Percentiles rank a stretch among this genome's conserved stretches.
phyloP scores from a whole-genome alignment of 2,797 vertebrate species.

The Gambelia wislizenii region DNA sequence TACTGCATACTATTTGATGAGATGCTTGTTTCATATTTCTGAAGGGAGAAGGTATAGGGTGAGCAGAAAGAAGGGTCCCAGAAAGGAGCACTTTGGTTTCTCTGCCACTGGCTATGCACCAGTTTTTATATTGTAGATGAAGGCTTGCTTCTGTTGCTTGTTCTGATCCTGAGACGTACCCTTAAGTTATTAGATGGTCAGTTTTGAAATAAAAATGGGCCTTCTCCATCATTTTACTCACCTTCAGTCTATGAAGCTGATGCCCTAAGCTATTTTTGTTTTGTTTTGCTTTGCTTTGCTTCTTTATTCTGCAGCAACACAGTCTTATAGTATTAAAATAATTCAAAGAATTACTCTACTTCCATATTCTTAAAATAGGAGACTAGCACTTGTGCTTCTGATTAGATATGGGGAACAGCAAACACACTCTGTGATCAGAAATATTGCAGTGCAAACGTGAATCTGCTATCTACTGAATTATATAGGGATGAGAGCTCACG shows the following conservation, averaged over 20 bases:
- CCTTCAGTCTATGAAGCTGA: neutral
- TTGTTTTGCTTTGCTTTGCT: neutral
- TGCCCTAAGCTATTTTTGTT: neutral
- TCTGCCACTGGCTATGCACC: neutral
- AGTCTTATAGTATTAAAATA: neutral
- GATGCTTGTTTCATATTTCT: neutral
- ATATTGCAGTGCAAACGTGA: neutral
- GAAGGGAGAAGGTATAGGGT: neutral
- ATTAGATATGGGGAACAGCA: neutral
- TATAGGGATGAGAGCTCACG: too few relatives aligned
- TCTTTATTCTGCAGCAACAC: neutral
- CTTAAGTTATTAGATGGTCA: neutral
- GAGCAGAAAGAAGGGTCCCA: neutral
- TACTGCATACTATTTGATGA: neutral
- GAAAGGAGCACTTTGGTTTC: slow-evolving; percentile 20
- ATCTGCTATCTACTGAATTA: neutral
- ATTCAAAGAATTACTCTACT: neutral
- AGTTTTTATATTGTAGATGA: slow-evolving; percentile 35
- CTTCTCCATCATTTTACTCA: neutral
- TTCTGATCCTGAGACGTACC: slow-evolving; percentile 25
- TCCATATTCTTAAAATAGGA: neutral
- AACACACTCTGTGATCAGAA: neutral
- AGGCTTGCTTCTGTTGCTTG: slow-evolving; percentile 4
- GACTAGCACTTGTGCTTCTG: neutral
- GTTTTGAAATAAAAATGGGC: slow-evolving; percentile 31